Evolutionary conservation across 2,888 invertebrate species (phyloP).

Genomic region (Cephalotes varians): DNA sequence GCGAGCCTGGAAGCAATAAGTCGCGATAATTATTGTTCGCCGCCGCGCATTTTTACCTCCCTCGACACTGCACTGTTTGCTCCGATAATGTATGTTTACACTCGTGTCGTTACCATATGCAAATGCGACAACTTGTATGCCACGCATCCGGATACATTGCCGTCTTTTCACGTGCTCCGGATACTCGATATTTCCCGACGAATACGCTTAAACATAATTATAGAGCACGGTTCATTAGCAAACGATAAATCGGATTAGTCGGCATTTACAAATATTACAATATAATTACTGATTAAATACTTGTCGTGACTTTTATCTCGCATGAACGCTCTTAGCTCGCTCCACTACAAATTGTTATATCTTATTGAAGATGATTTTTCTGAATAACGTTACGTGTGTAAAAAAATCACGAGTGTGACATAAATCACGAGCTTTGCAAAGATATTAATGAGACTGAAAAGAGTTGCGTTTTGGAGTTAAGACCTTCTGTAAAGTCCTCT

Average conservation of each 20-base stretch:
- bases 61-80: conserved; percentile 9
- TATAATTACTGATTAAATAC: not conserved
- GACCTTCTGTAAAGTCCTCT: conserved; percentile 25
- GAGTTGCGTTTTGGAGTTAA: conserved; percentile 29
- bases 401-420: conserved; percentile 5
- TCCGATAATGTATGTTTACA: conserved; percentile 30
- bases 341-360: not conserved
- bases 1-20: conserved; percentile 49
- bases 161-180: not conserved
- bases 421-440: not conserved
- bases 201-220: not conserved
- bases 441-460: conserved; percentile 14
- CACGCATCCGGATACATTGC: not conserved
- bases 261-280: not conserved
- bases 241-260: not conserved
- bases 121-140: not conserved
- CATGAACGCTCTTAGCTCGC: not conserved
- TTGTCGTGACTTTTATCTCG: not conserved
- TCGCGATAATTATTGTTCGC: conserved; percentile 59
- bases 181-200: conserved; percentile 10
- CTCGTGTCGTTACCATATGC: conserved; percentile 31
- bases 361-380: not conserved
- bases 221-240: not conserved
- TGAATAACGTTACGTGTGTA: not conserved
- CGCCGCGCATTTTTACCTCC: conserved; percentile 40